Conservation (phyloP, 92 coral and sea anemone genomes). For the Parazoanthus atlanticus region DNA sequence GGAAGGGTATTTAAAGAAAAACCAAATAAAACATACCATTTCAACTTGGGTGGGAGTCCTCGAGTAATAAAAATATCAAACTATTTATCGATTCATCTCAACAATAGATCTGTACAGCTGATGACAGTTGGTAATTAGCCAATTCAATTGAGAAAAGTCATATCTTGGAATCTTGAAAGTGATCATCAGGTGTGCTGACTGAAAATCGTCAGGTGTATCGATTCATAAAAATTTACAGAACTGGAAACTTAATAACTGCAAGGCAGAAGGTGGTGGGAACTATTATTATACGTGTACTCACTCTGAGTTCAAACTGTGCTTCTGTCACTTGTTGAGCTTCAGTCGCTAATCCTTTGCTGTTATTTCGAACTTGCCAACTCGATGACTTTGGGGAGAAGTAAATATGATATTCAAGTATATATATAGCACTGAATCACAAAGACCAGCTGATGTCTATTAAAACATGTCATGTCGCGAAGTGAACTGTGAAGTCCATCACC, state of each 20-base stretch:
- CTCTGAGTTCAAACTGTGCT: conserved; percentile 82
- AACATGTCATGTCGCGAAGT: no score
- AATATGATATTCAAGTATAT: not conserved
- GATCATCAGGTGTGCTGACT: not conserved
- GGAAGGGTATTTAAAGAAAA: no score
- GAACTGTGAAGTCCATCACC: no score
- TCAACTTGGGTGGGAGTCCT: no score
- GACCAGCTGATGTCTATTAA: not conserved
- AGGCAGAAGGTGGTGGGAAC: not conserved
- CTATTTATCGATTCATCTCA: no score
- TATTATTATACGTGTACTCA: conserved; percentile 33
- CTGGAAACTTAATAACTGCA: not conserved
- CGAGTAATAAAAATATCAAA: no score
- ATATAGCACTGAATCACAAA: not conserved
- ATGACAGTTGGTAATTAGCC: no score
- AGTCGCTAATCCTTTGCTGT: conserved; percentile 14
- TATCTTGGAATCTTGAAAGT: no score
- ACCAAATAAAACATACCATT: no score
- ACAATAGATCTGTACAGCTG: no score
- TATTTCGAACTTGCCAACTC: conserved; percentile 11
- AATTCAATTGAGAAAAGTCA: no score
- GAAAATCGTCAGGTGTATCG: not conserved
- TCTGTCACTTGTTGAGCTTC: conserved; percentile 56
- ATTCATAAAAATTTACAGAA: no score
- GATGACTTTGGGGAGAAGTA: conserved; percentile 2